Evolutionary conservation across 1,140 invertebrate genomes (phyloP), one percentile per base, ranked within the genome.

Genomic region (Halyomorpha halys): DNA sequence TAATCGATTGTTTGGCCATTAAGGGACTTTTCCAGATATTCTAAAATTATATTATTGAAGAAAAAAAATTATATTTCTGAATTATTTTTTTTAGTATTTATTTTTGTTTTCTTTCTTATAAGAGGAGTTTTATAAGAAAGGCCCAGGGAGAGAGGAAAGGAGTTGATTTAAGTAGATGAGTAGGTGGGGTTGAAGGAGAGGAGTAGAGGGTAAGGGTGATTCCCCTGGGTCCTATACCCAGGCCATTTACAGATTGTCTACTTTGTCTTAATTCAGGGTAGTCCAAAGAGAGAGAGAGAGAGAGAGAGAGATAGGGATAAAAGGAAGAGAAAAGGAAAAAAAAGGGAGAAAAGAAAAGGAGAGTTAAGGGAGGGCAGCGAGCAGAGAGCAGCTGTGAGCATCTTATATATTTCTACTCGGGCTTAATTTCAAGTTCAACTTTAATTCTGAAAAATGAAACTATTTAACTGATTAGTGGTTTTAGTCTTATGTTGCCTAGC

Each of bases 171-270:
- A 59, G 30, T 59, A 59, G 54, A 27, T 34, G 23, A 34, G 18
- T 25, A 53, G 30, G 60, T 39, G 60, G 60, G 60, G 39, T 61
- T 16, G 60, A n/a, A 44, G 19, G 5, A 44, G 47, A 4, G 23
- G 25, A 44, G 47, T 19, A 18, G n/a, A 30, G 39, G 30, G 39
- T 30, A 16, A 30, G 27, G 34, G 59, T n/a, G 47, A 19, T 49
- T 49, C 47, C 47, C 47, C 21, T 2, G 47, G 47, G 47, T 21
- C 47, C 47, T 49, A 49, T 49, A 49, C 3, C n/a, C 5, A 1
- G 18, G 9, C 59, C 59, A 61, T 61, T 61, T 61, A 61, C 59
- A 61, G 59, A 61, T 61, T 61, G 59, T 61, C 59, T 61, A 61
- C 59, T 61, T 61, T 34, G 34, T 61, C 59, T 61, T 61, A 61